phyloP scores from a whole-genome alignment of 2,888 invertebrate genomes.

The Synanthedon myopaeformis region DNA sequence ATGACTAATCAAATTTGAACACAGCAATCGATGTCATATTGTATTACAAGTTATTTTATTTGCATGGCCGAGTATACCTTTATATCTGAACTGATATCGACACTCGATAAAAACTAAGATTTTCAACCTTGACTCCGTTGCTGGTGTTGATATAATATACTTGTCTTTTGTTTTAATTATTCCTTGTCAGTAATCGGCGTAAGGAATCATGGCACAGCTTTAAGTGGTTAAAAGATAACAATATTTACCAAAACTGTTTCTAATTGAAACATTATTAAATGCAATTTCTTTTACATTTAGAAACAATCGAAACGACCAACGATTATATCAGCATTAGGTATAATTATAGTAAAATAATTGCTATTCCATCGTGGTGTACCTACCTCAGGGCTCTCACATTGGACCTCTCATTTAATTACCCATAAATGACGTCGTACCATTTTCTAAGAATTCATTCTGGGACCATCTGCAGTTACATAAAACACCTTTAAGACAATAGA shows the following conservation, averaged over 20 bases:
- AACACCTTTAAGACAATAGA: background rate
- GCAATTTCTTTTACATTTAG: no score
- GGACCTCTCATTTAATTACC: background rate
- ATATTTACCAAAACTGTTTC: no score
- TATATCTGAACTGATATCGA: background rate
- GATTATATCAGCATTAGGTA: no score
- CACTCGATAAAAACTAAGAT: background rate
- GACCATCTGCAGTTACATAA: background rate
- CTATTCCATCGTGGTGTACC: background rate
- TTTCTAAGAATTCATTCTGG: background rate
- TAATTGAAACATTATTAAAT: no score
- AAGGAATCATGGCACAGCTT: no score
- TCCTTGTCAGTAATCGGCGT: no score
- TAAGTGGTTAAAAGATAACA: no score
- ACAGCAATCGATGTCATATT: slow-evolving; percentile 1
- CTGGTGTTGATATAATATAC: background rate
- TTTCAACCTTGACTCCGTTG: background rate
- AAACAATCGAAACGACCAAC: no score
- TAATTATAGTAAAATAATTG: no score
- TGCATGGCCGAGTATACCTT: background rate
- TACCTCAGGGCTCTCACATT: background rate
- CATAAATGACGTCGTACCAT: background rate
- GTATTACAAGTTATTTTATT: slow-evolving; percentile 3
- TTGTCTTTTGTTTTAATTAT: background rate
- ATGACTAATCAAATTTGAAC: background rate